A percentile compares a stretch with the other conserved stretches of the same genome.
phyloP scores from a whole-genome alignment of 2,113 vertebrate species.

The Pseudorectes ferrugineus region DNA sequence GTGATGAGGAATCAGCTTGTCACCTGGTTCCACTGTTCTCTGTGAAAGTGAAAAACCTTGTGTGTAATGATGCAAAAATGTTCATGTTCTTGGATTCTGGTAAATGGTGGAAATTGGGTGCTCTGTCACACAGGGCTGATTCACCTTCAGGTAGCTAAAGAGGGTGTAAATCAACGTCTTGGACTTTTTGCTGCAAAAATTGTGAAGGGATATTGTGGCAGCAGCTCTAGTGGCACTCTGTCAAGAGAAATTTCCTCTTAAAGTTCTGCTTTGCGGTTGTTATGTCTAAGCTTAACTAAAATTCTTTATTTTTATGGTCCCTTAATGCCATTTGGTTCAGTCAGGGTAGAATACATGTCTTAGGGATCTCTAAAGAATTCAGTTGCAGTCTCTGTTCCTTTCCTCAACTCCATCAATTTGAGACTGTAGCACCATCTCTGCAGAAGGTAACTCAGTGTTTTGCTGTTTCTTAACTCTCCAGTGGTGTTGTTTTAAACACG shows the following conservation, averaged over 20 bases:
- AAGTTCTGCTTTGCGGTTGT: not conserved
- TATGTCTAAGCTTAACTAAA: not conserved
- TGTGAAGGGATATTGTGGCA: not conserved
- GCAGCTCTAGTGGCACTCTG: not conserved
- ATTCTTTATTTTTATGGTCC: not conserved
- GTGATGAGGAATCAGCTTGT: not conserved
- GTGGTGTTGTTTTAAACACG: not conserved
- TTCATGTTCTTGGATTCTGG: not conserved
- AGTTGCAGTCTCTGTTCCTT: not conserved
- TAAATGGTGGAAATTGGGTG: not conserved
- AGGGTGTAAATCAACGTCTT: not conserved
- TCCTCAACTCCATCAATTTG: not conserved
- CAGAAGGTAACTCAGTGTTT: not conserved
- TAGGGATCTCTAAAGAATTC: not conserved
- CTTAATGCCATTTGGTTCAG: not conserved
- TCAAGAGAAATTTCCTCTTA: not conserved
- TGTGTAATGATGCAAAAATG: not conserved
- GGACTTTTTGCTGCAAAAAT: not conserved
- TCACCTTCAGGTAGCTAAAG: not conserved
- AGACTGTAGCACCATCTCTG: not conserved
- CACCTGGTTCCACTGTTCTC: not conserved
- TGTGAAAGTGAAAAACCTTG: not conserved
- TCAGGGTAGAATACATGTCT: not conserved
- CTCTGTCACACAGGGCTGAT: not conserved
- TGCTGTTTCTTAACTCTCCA: not conserved